Evolutionary conservation across 2,888 invertebrate species (phyloP), one percentile per base, ranked within the genome.

Genomic region (Sphinx pinastri): DNA sequence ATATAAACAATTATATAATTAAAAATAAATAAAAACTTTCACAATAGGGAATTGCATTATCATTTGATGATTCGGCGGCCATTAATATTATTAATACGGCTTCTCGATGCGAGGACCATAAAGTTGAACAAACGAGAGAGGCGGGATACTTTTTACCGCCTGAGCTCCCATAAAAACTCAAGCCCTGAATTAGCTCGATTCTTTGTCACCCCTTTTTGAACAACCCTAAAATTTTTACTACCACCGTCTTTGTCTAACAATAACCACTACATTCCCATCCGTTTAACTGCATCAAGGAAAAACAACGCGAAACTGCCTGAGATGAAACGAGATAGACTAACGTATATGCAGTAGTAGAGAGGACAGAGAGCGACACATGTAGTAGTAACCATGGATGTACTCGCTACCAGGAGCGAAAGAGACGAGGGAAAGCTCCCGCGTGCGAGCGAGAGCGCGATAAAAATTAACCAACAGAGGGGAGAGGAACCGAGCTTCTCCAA

Each of bases 311-410:
- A 92, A 91, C 91, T 88, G 86, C 92, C 91, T 87, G 91, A 92
- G 94, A 93, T 93, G 89, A 93, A 94, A 94, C 92, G 94, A 93
- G 94, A 94, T 94, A 91, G 94, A 94, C 91, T 89, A 93, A 92
- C 92, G 91, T 94, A 94, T 89, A 94, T 93, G 94, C 93, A 93
- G 88, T 93, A 92, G 89, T 91, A 91, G 85, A 90, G 90, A 88
- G 84, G 89, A 93, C 89, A 93, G 92, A 93, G 88, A 90, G 88
- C 89, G 86, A 85, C 87, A 93, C 89, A 93, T 88, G 88, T 92
- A 93, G 90, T 91, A 92, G 89, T 92, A 92, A 88, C 90, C 87
- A 89, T 83, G 85, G 82, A 84, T 88, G 88, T 87, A 88, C 84
- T 88, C 86, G 84, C 86, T 86, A 84, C 83, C 82, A 82, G 77